Base-by-base conservation (phyloP, 1,140 invertebrate genomes). In the Platyscapa corneri region DNA sequence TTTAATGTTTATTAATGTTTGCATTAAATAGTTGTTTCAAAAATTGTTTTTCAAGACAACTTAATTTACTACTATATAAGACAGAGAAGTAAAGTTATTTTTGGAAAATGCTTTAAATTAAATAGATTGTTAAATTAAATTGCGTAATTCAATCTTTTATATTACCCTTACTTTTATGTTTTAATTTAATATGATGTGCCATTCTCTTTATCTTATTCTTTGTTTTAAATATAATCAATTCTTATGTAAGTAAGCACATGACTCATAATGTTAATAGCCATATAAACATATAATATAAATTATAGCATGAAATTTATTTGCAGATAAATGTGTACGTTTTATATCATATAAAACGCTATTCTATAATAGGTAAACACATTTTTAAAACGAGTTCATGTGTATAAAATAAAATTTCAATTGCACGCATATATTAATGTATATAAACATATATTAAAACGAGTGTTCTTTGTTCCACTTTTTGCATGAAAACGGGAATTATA, bases 51-150 rank as follows among this genome's bases (percentile, higher is more conserved):
- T 53, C 8, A 72, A 23, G 5, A 39, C 23, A 72, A 32, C 67
- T 3, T 72, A 34, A 39, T 39, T 23, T 65, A 14, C 64, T 14
- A 6, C 23, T 34, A 34, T 7, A 67, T n/a, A 67, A 67, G 34
- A 46, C 12, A 12, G 5, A 16, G 30, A 46, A 42, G 23, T 65
- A 70, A 23, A 27, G 34, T 70, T 23, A 53, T 42, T 65, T 67
- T 27, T 27, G 34, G 32, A 82, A 56, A 82, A 53, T 39, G 18
- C 46, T 32, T n/a, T 16, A 75, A 82, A 75, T 75, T 82, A 82
- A 82, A 82, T 64, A 60, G 20, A n/a, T 56, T 75, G 49, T 39
- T 37, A 82, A 42, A 56, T 82, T 46, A n/a, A 75, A 82, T 46
- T 39, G 27, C 30, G 37, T 82, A n/a, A n/a, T n/a, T n/a, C n/a